Evolutionary conservation across 30 jellyfish, hydroid and myxozoan genomes (phyloP).

Genomic region (Chrysaora quinquecirrha): DNA sequence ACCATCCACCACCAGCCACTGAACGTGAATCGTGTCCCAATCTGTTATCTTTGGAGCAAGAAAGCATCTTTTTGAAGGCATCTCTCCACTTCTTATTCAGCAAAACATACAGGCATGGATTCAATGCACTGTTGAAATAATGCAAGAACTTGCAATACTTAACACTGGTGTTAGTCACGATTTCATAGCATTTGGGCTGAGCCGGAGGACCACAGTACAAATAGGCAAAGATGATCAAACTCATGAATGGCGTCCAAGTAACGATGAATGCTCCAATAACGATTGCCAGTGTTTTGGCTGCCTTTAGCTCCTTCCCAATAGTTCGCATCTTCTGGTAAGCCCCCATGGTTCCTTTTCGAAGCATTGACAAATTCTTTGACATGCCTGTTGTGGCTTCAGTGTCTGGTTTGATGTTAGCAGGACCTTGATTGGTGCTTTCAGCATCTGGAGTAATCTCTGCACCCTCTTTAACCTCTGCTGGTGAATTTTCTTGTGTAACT

Average conservation of each 20-base stretch:
- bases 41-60: conserved; percentile 29
- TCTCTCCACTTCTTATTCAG: conserved; percentile 85
- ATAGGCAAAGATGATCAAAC: conserved; percentile 55
- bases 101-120: conserved; percentile 77
- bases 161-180: conserved; percentile 14
- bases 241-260: conserved; percentile 94
- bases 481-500: no score
- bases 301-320: conserved; percentile 80
- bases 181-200: conserved; percentile 21
- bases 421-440: no score
- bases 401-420: neutral
- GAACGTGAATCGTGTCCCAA: conserved; percentile 18
- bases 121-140: conserved; percentile 77
- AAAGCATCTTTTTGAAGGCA: conserved; percentile 66
- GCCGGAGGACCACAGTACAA: conserved; percentile 40
- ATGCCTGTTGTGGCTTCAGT: neutral
- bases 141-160: conserved; percentile 83
- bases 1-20: conserved; percentile 53
- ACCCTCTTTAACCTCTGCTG: no score
- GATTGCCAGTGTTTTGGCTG: conserved; percentile 86
- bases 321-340: conserved; percentile 37
- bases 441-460: no score
- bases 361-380: neutral
- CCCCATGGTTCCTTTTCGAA: conserved; percentile 49
- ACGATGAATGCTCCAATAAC: conserved; percentile 80